Conservation (phyloP, 2,797 vertebrate genomes). For the Leptoclinus maculatus region DNA sequence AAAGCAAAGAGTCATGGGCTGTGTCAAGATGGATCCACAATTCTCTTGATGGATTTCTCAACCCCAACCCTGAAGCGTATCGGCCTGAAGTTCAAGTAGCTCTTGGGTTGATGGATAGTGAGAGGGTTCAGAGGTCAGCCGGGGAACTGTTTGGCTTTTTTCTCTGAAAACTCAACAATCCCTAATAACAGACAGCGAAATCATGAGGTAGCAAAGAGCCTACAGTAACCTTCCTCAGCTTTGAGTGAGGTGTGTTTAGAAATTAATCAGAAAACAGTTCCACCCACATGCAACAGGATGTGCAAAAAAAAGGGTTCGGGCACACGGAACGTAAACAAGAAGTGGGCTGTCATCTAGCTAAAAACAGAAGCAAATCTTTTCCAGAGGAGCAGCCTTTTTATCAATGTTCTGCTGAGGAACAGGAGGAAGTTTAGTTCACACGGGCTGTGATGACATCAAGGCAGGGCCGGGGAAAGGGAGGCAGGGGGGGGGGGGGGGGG, state of each 20-base stretch:
- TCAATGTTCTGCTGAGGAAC: conserved; percentile 54
- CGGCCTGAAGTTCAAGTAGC: conserved; percentile 52
- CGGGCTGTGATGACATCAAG: conserved; percentile 38
- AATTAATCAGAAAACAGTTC: conserved; percentile 76
- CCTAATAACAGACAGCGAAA: conserved; percentile 33
- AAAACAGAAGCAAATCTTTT: conserved; percentile 60
- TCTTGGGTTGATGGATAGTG: conserved; percentile 61
- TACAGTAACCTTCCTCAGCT: conserved; percentile 29
- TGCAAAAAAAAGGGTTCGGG: conserved; percentile 37
- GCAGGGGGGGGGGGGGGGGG: conserved; percentile 16
- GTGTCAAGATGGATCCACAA: conserved; percentile 43
- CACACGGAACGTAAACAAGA: conserved; percentile 46
- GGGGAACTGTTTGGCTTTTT: conserved; percentile 13
- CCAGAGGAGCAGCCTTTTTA: conserved; percentile 32
- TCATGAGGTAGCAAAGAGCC: conserved; percentile 32
- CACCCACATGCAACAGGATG: conserved; percentile 72
- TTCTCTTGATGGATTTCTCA: conserved; percentile 49
- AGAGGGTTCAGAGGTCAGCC: conserved; percentile 61
- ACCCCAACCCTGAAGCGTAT: conserved; percentile 27
- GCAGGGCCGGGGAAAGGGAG: conserved; percentile 17
- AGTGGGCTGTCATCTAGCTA: conserved; percentile 42
- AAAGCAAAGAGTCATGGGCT: conserved; percentile 54
- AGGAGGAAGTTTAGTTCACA: conserved; percentile 63
- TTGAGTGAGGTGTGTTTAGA: conserved; percentile 62
- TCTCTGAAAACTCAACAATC: conserved; percentile 28